These are phyloP conservation scores for Morus bassanus DNA, from an alignment of 2,797 vertebrate species.

Conservation along the genomic window DNA sequence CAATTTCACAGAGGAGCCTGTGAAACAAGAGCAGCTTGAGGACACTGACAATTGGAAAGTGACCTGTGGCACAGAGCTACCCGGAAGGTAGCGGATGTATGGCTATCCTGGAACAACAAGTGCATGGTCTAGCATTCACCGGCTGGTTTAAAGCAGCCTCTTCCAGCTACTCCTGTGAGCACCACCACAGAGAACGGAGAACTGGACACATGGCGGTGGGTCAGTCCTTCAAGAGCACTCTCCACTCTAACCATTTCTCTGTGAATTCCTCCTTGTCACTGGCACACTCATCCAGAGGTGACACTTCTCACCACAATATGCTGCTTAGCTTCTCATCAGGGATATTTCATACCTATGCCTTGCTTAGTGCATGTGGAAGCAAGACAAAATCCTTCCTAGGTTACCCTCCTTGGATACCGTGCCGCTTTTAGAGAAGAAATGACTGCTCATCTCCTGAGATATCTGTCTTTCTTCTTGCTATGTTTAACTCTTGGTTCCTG, in stretches of 20 bases:
- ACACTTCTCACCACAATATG: neutral
- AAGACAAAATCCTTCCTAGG: neutral
- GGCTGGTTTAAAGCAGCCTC: neutral
- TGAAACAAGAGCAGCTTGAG: slow-evolving; percentile 17
- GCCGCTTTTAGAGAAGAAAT: neutral
- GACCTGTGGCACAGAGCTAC: slow-evolving; percentile 8
- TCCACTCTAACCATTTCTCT: neutral
- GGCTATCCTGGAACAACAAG: neutral
- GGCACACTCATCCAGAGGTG: neutral
- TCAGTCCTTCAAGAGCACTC: neutral
- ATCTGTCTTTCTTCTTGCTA: neutral
- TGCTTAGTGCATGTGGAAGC: neutral
- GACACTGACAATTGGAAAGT: neutral
- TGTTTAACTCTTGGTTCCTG: neutral
- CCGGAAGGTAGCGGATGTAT: neutral
- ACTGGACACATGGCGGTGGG: neutral
- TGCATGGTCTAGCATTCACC: neutral
- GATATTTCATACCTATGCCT: neutral
- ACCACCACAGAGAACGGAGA: neutral
- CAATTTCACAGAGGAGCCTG: neutral
- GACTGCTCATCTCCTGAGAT: neutral
- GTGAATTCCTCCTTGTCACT: neutral
- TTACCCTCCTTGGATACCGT: neutral
- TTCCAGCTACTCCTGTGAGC: neutral
- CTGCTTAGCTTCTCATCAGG: neutral